phyloP scores from a whole-genome alignment of 2,113 vertebrate species.

The Indicator maculatus region DNA sequence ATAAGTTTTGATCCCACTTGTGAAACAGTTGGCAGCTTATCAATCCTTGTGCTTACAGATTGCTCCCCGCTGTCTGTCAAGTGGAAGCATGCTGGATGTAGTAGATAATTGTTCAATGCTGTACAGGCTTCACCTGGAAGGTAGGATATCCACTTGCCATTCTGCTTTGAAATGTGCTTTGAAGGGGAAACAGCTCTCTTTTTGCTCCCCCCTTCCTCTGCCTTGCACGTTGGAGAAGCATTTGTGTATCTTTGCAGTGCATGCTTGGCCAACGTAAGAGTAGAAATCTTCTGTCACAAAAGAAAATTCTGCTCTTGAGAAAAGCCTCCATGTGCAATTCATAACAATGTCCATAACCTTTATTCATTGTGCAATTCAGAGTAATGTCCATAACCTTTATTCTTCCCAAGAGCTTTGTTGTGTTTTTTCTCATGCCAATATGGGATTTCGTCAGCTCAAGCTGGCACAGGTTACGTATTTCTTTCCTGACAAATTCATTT shows the following conservation, averaged over 20 bases:
- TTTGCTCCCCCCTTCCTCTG: not conserved
- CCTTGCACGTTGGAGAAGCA: not conserved
- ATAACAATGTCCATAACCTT: not conserved
- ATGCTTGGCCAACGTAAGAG: not conserved
- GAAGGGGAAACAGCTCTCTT: not conserved
- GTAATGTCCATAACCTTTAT: not conserved
- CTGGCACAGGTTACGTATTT: not conserved
- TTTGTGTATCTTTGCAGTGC: not conserved
- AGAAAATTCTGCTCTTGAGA: not conserved
- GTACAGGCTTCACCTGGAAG: slow-evolving; percentile 91
- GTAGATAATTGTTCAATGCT: slow-evolving; percentile 90
- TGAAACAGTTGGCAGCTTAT: not conserved
- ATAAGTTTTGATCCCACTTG: not conserved
- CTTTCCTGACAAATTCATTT: not conserved
- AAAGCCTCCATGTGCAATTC: not conserved
- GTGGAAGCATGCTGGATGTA: slow-evolving; percentile 84
- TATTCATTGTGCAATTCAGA: not conserved
- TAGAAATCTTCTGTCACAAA: not conserved
- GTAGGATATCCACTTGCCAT: slow-evolving; percentile 63
- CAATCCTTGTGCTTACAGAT: slow-evolving; percentile 74
- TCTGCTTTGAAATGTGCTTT: not conserved
- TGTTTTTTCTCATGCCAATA: not conserved
- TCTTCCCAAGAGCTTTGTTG: not conserved
- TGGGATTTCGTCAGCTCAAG: not conserved
- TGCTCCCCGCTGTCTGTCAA: slow-evolving; percentile 65